These are phyloP conservation scores for Parthenolecanium corni DNA, from an alignment of 2,888 invertebrate genomes.

Conservation along the genomic window DNA sequence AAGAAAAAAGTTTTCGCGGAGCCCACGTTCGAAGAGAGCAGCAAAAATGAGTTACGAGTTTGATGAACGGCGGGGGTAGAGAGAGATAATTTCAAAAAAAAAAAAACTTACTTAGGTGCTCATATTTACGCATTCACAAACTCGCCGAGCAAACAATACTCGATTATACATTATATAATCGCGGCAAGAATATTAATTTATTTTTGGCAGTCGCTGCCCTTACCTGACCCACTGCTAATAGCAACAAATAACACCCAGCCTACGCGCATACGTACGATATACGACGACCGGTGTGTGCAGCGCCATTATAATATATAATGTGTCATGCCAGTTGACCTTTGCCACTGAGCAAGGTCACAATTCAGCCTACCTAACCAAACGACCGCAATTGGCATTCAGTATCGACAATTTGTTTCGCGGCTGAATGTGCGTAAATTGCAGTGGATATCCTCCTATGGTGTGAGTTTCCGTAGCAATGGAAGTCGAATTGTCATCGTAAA, in stretches of 20 bases:
- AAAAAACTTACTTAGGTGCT: too few species aligned
- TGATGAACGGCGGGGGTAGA: too few species aligned
- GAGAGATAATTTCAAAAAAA: too few species aligned
- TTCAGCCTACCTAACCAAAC: background rate
- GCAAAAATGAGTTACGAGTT: too few species aligned
- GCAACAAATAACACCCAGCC: slow-evolving; percentile 6
- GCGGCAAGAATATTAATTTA: background rate
- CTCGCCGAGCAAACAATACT: too few species aligned
- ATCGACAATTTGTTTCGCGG: background rate
- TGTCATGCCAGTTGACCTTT: slow-evolving; percentile 1
- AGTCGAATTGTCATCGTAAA: too few species aligned
- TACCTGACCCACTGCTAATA: slow-evolving; percentile 9
- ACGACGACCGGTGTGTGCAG: background rate
- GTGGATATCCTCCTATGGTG: too few species aligned
- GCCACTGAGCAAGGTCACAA: background rate
- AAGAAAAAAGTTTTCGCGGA: too few species aligned
- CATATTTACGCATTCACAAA: too few species aligned
- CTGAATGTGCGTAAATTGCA: too few species aligned
- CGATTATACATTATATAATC: too few species aligned
- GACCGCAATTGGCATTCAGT: background rate
- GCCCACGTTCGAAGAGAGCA: too few species aligned
- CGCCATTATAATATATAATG: slow-evolving; percentile 1
- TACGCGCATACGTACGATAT: background rate
- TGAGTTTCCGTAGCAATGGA: background rate
- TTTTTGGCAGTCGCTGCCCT: slow-evolving; percentile 6